Conservation (phyloP, 2,113 vertebrate species). For the Anarhynchus alexandrinus region DNA sequence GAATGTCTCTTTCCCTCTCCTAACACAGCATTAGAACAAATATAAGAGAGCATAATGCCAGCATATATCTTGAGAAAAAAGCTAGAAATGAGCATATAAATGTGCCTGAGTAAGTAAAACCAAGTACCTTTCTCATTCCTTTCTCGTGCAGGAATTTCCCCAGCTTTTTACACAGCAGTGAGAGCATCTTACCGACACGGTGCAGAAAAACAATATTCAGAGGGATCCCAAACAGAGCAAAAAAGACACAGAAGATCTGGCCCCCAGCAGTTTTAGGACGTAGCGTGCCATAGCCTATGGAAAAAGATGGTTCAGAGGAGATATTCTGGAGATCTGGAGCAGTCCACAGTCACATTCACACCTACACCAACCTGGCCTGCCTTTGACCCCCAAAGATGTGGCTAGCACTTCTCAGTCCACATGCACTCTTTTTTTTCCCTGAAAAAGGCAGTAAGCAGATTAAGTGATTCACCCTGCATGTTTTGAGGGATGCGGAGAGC, state of each 20-base stretch:
- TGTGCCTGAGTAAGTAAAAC: background rate
- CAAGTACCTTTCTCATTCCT: constrained; percentile 67
- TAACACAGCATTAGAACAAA: background rate
- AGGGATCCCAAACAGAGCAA: constrained; percentile 69
- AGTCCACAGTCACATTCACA: background rate
- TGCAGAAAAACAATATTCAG: constrained; percentile 71
- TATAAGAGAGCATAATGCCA: background rate
- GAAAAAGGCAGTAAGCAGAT: background rate
- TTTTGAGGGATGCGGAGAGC: background rate
- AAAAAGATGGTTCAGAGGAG: background rate
- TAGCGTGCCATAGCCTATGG: constrained; percentile 66
- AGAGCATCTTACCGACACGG: constrained; percentile 58
- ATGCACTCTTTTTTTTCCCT: background rate
- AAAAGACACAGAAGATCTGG: constrained; percentile 73
- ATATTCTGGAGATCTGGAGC: background rate
- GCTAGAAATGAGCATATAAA: background rate
- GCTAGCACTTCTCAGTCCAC: background rate
- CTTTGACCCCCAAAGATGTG: background rate
- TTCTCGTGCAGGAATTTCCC: constrained; percentile 51
- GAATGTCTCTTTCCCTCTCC: background rate
- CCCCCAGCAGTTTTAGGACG: constrained; percentile 64
- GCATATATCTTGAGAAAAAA: background rate
- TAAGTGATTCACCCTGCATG: background rate
- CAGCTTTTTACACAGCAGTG: constrained; percentile 50
- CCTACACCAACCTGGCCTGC: background rate